Conservation (phyloP, 2,888 invertebrate genomes). For the Drosophila nr. medialis region DNA sequence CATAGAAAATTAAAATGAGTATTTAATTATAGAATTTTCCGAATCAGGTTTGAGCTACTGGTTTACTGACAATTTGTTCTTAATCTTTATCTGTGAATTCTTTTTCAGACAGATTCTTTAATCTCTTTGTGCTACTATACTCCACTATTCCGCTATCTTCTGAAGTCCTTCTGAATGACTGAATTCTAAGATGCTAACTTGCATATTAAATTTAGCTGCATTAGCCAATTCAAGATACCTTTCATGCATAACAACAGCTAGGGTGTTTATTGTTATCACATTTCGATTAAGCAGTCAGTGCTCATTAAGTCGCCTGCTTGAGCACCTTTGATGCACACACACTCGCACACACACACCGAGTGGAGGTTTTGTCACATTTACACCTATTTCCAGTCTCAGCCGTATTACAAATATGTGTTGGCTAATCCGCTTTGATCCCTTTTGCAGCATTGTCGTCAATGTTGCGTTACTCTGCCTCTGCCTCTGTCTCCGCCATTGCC, state of each 20-base stretch:
- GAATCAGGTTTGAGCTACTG: neutral
- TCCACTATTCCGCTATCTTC: neutral
- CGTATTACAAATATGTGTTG: conserved; percentile 60
- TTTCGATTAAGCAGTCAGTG: conserved; percentile 50
- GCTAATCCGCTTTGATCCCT: conserved; percentile 77
- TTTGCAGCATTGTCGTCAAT: conserved; percentile 66
- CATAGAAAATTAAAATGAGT: neutral
- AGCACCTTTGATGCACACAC: conserved; percentile 59
- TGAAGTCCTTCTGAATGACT: neutral
- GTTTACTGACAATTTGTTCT: neutral
- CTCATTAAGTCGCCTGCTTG: conserved; percentile 70
- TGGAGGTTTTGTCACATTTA: conserved; percentile 72
- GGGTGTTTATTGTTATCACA: conserved; percentile 58
- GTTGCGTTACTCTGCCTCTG: conserved; percentile 70
- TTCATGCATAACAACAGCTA: neutral
- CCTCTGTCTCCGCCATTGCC: neutral
- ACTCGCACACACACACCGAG: conserved; percentile 17
- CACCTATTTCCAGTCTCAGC: conserved; percentile 52
- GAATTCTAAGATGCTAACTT: neutral
- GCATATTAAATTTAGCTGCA: neutral
- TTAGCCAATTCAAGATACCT: neutral
- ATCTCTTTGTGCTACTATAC: neutral
- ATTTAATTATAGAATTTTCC: neutral
- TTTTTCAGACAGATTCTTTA: neutral
- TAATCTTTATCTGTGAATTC: neutral